Percentiles rank a stretch among this genome's conserved stretches.
These are phyloP conservation scores for Bombycilla garrulus DNA, from an alignment of 2,113 vertebrate genomes.

Conservation along the genomic window DNA sequence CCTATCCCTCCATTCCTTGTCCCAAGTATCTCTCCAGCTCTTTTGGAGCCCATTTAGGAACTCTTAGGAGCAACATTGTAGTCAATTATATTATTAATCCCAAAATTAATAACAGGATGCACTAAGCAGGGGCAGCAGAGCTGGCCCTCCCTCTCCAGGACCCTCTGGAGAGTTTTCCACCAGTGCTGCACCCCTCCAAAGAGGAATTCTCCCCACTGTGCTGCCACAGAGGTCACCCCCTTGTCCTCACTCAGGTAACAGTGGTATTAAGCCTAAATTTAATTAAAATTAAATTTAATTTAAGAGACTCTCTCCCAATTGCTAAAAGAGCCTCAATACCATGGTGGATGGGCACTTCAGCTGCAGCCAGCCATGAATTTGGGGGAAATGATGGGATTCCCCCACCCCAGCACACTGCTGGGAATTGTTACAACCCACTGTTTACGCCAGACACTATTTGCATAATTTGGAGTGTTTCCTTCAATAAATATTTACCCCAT, in stretches of 20 bases:
- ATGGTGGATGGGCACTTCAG: neutral
- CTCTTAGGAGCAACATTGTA: neutral
- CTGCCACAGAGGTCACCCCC: neutral
- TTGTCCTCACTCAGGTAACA: rapidly evolving
- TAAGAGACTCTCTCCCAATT: neutral
- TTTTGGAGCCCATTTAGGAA: neutral
- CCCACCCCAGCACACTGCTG: neutral
- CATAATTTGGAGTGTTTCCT: neutral
- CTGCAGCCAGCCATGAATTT: neutral
- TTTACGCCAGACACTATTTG: neutral
- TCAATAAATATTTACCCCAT: neutral
- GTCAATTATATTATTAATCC: neutral
- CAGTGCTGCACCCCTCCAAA: neutral
- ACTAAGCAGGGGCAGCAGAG: neutral
- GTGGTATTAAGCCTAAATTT: neutral
- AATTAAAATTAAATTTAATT: neutral
- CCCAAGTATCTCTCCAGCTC: neutral
- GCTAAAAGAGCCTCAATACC: rapidly evolving
- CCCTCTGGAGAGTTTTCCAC: neutral
- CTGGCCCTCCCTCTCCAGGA: too few species aligned
- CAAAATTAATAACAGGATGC: neutral
- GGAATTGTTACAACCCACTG: neutral
- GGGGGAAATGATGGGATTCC: neutral
- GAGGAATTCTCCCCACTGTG: neutral
- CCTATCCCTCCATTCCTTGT: neutral